A percentile compares a stretch with the other conserved stretches of the same genome.
These are phyloP conservation scores for Spodoptera littoralis DNA, from an alignment of 2,888 invertebrate species.

Conservation along the genomic window DNA sequence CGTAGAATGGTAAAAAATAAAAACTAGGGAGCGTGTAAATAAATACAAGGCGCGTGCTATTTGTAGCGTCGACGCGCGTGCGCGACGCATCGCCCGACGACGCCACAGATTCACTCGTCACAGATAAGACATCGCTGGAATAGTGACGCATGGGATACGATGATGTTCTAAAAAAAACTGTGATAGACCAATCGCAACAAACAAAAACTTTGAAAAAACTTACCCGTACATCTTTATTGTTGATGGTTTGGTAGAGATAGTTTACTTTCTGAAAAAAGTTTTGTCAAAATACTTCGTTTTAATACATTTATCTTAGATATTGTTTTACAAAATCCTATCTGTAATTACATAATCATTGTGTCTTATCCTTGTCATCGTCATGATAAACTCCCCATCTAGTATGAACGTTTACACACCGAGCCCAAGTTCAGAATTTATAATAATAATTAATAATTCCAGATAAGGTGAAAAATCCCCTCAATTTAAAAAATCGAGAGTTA, in stretches of 20 bases:
- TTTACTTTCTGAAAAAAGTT: neutral
- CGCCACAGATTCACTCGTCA: conserved; percentile 54
- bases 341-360: conserved; percentile 57
- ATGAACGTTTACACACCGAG: conserved; percentile 1
- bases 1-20: conserved; percentile 65
- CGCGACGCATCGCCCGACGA: conserved; percentile 55
- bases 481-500: no score
- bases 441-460: neutral
- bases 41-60: conserved; percentile 79
- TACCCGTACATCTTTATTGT: neutral
- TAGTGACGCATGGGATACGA: conserved; percentile 32
- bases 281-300: no score
- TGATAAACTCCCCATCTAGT: conserved; percentile 52
- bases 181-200: neutral
- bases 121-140: conserved; percentile 58
- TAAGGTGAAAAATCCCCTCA: no score
- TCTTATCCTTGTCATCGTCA: conserved; percentile 61
- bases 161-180: conserved; percentile 19
- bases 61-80: conserved; percentile 75
- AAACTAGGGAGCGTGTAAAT: conserved; percentile 78
- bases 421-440: conserved; percentile 16
- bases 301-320: neutral
- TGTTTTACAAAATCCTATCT: conserved; percentile 9
- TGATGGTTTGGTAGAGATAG: no score
- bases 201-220: neutral